A percentile compares a stretch with the other conserved stretches of the same genome.
phyloP scores from a whole-genome alignment of 2,113 vertebrate genomes.

The Nothocercus julius region DNA sequence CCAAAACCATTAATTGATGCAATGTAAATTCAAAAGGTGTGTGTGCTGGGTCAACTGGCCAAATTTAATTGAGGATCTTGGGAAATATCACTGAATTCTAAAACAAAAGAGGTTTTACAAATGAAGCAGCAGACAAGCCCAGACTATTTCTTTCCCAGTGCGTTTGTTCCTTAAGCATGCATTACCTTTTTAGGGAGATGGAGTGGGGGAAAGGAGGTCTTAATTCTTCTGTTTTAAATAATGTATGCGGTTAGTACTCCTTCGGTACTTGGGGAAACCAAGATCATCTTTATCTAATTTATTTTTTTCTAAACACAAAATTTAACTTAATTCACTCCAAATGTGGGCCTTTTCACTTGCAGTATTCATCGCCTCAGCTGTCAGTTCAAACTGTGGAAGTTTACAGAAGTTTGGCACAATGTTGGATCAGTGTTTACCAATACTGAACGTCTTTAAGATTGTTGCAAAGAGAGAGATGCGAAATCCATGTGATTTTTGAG shows the following conservation, averaged over 20 bases:
- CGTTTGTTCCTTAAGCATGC: background rate
- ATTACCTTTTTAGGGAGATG: background rate
- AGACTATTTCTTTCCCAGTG: background rate
- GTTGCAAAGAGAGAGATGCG: background rate
- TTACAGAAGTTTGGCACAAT: background rate
- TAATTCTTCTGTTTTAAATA: background rate
- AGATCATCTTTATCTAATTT: background rate
- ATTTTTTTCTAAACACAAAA: background rate
- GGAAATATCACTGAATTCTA: background rate
- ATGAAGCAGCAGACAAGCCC: background rate
- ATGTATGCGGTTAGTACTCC: background rate
- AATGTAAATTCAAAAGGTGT: background rate
- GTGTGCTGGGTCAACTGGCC: background rate
- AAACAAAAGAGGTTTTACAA: background rate
- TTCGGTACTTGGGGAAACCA: background rate
- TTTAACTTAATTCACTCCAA: background rate
- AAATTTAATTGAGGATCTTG: background rate
- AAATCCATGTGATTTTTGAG: background rate
- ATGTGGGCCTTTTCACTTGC: background rate
- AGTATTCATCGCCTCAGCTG: background rate
- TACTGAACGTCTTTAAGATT: background rate
- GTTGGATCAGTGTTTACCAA: background rate
- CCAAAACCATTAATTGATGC: background rate
- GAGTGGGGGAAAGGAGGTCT: background rate
- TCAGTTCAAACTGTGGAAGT: background rate